phyloP scores from a whole-genome alignment of 2,797 vertebrate genomes.

The Enteromius viviparus region DNA sequence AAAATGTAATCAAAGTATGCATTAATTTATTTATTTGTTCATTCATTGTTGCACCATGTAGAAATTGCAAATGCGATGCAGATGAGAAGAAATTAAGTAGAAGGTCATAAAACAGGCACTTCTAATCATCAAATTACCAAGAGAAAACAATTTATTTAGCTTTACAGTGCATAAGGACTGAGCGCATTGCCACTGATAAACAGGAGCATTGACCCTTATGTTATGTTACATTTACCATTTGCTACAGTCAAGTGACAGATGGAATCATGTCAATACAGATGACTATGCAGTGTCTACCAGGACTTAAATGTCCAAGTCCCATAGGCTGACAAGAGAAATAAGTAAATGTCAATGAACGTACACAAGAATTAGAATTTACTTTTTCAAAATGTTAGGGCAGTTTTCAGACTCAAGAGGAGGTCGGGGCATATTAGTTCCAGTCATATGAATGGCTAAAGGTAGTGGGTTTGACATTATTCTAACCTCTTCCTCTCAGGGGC shows the following conservation, averaged over 20 bases:
- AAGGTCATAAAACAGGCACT: neutral
- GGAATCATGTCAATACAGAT: slow-evolving; percentile 43
- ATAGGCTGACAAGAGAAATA: slow-evolving; percentile 36
- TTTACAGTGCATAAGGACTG: neutral
- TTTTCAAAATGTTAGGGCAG: slow-evolving; percentile 36
- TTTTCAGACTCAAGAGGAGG: slow-evolving; percentile 8
- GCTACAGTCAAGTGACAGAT: slow-evolving; percentile 37
- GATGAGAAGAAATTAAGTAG: neutral
- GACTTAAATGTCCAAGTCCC: slow-evolving; percentile 38
- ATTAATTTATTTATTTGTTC: neutral
- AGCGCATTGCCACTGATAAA: slow-evolving; percentile 8
- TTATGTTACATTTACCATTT: slow-evolving; percentile 46
- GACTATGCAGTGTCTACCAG: slow-evolving; percentile 38
- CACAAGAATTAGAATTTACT: slow-evolving; percentile 30
- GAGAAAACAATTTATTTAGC: slow-evolving; percentile 16
- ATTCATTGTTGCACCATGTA: neutral
- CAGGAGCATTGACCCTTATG: slow-evolving; percentile 42
- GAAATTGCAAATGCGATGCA: neutral
- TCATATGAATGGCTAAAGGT: slow-evolving; percentile 26
- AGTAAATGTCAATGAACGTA: slow-evolving; percentile 56
- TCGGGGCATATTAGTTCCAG: slow-evolving; percentile 50
- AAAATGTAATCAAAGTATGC: neutral
- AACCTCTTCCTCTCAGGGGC: slow-evolving; percentile 40
- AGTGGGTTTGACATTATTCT: slow-evolving; percentile 44
- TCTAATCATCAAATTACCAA: neutral